phyloP scores from a whole-genome alignment of 2,888 invertebrate species.

The Polydrusus cervinus region DNA sequence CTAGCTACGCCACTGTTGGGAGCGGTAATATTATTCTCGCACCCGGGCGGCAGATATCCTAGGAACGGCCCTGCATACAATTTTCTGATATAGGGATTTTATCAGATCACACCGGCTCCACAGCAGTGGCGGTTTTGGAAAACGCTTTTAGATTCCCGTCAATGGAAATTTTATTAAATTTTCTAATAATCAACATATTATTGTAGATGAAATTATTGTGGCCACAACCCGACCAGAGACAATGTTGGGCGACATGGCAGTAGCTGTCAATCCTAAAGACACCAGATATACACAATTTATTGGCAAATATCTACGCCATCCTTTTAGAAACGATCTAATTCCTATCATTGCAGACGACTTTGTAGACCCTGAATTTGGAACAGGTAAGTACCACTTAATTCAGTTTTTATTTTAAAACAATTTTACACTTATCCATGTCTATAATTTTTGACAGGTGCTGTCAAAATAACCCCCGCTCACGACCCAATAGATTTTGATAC shows the following conservation, averaged over 20 bases:
- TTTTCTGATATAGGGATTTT: too few species aligned
- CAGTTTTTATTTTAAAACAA: too few species aligned
- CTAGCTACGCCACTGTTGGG: too few species aligned
- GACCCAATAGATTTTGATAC: constrained; percentile 98
- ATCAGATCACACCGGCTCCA: too few species aligned
- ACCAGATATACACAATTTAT: constrained; percentile 82
- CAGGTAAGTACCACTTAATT: constrained; percentile 75
- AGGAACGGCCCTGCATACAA: too few species aligned
- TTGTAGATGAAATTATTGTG: constrained; percentile 86
- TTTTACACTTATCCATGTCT: neutral
- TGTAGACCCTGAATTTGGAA: constrained; percentile 96
- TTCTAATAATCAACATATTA: neutral
- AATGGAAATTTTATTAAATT: too few species aligned
- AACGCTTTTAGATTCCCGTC: too few species aligned
- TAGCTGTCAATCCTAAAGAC: constrained; percentile 98
- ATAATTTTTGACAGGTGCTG: constrained; percentile 80
- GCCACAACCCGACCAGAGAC: constrained; percentile 99
- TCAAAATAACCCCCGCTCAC: constrained; percentile 99
- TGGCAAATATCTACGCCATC: constrained; percentile 90
- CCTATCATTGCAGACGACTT: constrained; percentile 94
- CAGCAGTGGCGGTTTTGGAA: too few species aligned
- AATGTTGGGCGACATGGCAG: constrained; percentile 97
- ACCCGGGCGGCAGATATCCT: too few species aligned
- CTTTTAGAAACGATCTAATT: constrained; percentile 87
- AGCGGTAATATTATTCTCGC: too few species aligned